Evolutionary conservation across 2,797 vertebrate species (phyloP).

Genomic region (Etheostoma perlongum): DNA sequence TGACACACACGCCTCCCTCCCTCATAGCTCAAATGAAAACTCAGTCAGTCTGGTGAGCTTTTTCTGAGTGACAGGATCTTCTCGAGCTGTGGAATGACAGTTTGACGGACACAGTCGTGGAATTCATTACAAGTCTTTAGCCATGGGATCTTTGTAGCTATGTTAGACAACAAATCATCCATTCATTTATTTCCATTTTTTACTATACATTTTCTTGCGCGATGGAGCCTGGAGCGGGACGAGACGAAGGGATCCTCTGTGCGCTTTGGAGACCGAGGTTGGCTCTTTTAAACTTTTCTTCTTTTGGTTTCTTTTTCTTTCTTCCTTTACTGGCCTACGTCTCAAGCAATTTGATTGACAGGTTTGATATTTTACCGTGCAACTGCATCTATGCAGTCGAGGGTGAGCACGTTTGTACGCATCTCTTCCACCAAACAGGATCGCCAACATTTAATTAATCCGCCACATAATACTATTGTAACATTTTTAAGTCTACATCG

Average conservation of each 20-base stretch:
- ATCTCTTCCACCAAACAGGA: not conserved
- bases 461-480: too few relatives aligned
- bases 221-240: slow-evolving; percentile 70
- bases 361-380: not conserved
- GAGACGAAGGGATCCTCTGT: slow-evolving; percentile 46
- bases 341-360: not conserved
- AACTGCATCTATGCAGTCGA: not conserved
- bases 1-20: slow-evolving; percentile 53
- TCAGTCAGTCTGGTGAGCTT: slow-evolving; percentile 42
- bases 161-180: slow-evolving; percentile 19
- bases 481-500: not conserved
- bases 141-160: slow-evolving; percentile 44
- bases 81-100: slow-evolving; percentile 24
- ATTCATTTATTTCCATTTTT: slow-evolving; percentile 20
- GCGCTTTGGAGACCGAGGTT: slow-evolving; percentile 71
- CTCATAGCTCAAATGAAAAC: slow-evolving; percentile 48
- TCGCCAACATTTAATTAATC: not conserved
- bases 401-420: slow-evolving; percentile 14
- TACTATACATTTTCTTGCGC: slow-evolving; percentile 16
- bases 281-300: slow-evolving; percentile 27
- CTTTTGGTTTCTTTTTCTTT: not conserved
- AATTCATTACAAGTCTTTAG: slow-evolving; percentile 13
- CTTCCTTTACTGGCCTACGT: accelerated
- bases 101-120: slow-evolving; percentile 14
- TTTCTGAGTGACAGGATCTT: slow-evolving; percentile 61